Conservation (phyloP, 2,888 invertebrate genomes). For the Argynnis bischoffii region DNA sequence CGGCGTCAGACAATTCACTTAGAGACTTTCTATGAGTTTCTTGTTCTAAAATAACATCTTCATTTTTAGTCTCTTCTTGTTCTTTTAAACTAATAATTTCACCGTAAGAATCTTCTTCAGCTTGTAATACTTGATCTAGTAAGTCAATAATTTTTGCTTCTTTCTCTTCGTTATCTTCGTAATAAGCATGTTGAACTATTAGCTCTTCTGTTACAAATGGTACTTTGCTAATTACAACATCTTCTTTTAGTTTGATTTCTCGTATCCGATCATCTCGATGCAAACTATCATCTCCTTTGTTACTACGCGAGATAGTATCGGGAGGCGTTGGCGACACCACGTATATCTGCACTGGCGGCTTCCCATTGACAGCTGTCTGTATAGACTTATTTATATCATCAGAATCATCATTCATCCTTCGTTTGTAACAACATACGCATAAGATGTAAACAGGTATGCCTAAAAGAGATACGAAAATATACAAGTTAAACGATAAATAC, state of each 20-base stretch:
- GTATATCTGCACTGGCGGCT: slow-evolving; percentile 65
- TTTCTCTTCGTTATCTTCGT: slow-evolving; percentile 70
- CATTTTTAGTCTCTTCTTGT: slow-evolving; percentile 47
- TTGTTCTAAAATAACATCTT: slow-evolving; percentile 41
- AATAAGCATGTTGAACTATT: slow-evolving; percentile 57
- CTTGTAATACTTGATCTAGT: slow-evolving; percentile 75
- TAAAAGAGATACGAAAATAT: slow-evolving; percentile 47
- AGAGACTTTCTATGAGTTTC: slow-evolving; percentile 66
- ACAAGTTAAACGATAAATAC: neutral
- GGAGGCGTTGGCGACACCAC: slow-evolving; percentile 74
- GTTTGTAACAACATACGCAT: slow-evolving; percentile 61
- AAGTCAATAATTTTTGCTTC: slow-evolving; percentile 77
- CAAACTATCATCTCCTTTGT: slow-evolving; percentile 47
- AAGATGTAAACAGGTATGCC: slow-evolving; percentile 70
- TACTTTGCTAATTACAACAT: slow-evolving; percentile 45
- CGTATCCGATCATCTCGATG: slow-evolving; percentile 38
- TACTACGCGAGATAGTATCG: slow-evolving; percentile 57
- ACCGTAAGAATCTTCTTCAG: slow-evolving; percentile 72
- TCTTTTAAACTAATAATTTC: slow-evolving; percentile 65
- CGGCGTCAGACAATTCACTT: slow-evolving; percentile 72
- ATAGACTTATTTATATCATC: slow-evolving; percentile 49
- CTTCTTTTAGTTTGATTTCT: slow-evolving; percentile 47
- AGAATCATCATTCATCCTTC: slow-evolving; percentile 45
- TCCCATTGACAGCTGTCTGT: slow-evolving; percentile 58
- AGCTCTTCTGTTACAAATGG: slow-evolving; percentile 57